Base-by-base conservation (phyloP, 2,797 vertebrate genomes). In the Manis pentadactyla region DNA sequence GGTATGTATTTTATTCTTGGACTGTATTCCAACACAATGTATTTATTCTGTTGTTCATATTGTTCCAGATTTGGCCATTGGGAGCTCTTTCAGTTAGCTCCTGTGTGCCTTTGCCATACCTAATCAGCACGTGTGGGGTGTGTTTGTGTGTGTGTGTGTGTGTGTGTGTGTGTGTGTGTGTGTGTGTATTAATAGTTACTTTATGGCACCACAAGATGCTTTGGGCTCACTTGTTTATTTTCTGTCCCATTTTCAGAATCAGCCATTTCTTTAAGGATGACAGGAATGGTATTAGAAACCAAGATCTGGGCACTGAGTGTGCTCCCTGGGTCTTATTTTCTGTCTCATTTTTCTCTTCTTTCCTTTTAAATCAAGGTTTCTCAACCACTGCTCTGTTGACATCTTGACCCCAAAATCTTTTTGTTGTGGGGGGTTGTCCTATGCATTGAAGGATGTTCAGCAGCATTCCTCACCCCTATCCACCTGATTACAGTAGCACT, bases 401-500 rank as follows among this genome's bases (percentile, higher is more conserved):
- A 77, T 61, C 57, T 63, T 59, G 39, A 69, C 10, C 4, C n/a
- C 6, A 7, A 83, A 55, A 29, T 84, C 37, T 37, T 57, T 92
- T 63, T 55, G 17, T n/a, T 66, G 61, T 61, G 17, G 49, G 15
- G 17, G 31, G 9, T 51, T 69, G 10, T 68, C 31, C 23, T 46
- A 19, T 53, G 53, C 15, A 37, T 46, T 84, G 12, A 69, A 59
- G 51, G 53, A 42, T 42, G 14, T 42, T 92, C 77, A 77, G 23
- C 29, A 69, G 29, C 42, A 55, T 83, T 92, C 57, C 27, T 87
- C 49, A 51, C 42, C 21, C 66, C 51, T 82, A 71, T 34, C n/a
- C 27, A 77, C 27, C 68, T 83, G 59, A 81, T 83, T 39, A n/a
- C 61, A 94, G 79, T 79, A 89, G 59, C 53, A 81, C 55, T 85